phyloP scores from a whole-genome alignment of 2,888 invertebrate species.

The Ypsolopha scabrella region DNA sequence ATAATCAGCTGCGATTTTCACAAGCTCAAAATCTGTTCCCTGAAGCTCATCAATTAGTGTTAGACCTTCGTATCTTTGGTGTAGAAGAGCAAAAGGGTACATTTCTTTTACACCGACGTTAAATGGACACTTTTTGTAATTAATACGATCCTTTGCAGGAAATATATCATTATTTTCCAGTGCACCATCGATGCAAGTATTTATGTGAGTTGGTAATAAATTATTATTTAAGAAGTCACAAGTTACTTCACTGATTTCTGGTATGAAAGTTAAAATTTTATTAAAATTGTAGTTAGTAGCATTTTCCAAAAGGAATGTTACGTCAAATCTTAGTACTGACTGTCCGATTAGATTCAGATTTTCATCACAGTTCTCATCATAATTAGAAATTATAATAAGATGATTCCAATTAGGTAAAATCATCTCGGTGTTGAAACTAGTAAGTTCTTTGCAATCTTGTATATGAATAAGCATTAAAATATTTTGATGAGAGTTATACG shows the following conservation, averaged over 20 bases:
- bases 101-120: constrained; percentile 32
- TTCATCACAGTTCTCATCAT: constrained; percentile 9
- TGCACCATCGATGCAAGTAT: constrained; percentile 24
- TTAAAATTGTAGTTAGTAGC: constrained; percentile 6
- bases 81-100: constrained; percentile 32
- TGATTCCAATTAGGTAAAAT: constrained; percentile 20
- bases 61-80: constrained; percentile 19
- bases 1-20: constrained; percentile 37
- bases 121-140: constrained; percentile 38
- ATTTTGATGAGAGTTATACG: constrained; percentile 8
- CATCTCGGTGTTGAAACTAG: constrained; percentile 10
- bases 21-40: constrained; percentile 39
- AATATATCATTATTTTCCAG: constrained; percentile 18
- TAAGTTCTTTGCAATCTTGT: constrained; percentile 15
- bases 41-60: constrained; percentile 22
- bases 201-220: constrained; percentile 17
- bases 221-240: constrained; percentile 21
- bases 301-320: constrained; percentile 24
- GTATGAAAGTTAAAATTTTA: constrained; percentile 23
- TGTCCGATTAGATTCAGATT: constrained; percentile 16
- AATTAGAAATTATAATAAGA: constrained; percentile 20
- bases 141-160: constrained; percentile 23
- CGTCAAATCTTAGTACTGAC: constrained; percentile 19
- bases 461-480: constrained; percentile 19
- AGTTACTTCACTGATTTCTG: constrained; percentile 22